Conservation (phyloP, 2,797 vertebrate genomes). For the Catamblyrhynchus diadema region DNA sequence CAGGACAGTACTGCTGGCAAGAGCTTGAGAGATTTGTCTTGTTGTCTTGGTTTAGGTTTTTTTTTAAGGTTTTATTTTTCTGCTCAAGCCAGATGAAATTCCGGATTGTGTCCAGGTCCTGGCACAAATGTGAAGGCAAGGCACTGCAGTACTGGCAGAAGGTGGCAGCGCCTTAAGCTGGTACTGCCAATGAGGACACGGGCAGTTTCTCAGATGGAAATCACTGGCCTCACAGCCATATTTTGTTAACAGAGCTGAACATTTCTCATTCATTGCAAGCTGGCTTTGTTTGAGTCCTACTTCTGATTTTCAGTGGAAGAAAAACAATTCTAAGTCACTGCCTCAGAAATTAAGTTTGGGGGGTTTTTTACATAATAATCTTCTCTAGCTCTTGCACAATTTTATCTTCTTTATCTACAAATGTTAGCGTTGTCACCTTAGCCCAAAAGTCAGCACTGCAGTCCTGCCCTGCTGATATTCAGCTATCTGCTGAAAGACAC, state of each 20-base stretch:
- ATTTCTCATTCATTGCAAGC: not conserved
- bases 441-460: not conserved
- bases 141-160: not conserved
- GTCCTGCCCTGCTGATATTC: not conserved
- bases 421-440: not conserved
- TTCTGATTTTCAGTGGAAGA: not conserved
- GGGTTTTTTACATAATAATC: not conserved
- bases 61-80: not conserved
- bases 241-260: constrained; percentile 32
- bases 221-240: not conserved
- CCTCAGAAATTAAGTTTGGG: not conserved
- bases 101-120: rapidly evolving
- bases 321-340: not conserved
- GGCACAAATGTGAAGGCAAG: not conserved
- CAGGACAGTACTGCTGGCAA: not conserved
- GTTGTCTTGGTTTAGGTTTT: not conserved
- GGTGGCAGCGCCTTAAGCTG: not conserved
- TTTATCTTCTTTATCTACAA: not conserved
- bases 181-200: not conserved
- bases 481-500: not conserved
- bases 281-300: not conserved
- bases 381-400: not conserved
- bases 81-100: not conserved
- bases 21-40: not conserved
- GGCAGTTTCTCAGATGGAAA: constrained; percentile 12